These are phyloP conservation scores for Holcopasites calliopsidis DNA, from an alignment of 1,140 invertebrate genomes.

Conservation along the genomic window DNA sequence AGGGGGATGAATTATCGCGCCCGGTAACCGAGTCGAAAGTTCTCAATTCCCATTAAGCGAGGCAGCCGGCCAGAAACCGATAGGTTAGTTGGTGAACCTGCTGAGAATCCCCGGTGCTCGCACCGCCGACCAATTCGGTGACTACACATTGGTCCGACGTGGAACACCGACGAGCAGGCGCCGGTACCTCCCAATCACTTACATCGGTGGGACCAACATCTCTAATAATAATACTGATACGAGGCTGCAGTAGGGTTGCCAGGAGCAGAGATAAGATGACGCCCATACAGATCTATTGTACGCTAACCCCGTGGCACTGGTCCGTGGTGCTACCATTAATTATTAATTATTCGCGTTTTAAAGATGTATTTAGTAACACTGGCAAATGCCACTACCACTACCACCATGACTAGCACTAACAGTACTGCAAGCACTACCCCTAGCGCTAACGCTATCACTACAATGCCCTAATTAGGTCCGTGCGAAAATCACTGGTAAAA, in stretches of 20 bases:
- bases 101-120: constrained; percentile 60
- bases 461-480: constrained; percentile 41
- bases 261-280: neutral
- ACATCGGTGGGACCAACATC: neutral
- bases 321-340: too few species aligned
- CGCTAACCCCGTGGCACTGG: too few species aligned
- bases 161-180: constrained; percentile 53
- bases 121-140: constrained; percentile 50
- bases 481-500: constrained; percentile 42
- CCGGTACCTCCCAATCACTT: constrained; percentile 10
- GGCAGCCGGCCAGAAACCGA: constrained; percentile 73
- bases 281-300: neutral
- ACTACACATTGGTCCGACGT: constrained; percentile 50
- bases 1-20: constrained; percentile 70
- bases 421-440: too few species aligned
- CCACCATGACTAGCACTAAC: too few species aligned
- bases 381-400: too few species aligned
- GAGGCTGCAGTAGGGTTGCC: neutral
- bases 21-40: constrained; percentile 69
- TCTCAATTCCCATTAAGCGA: constrained; percentile 76
- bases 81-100: constrained; percentile 70
- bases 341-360: too few species aligned
- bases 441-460: neutral
- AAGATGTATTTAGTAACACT: neutral
- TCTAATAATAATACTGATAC: constrained; percentile 16